phyloP scores from a whole-genome alignment of 2,113 vertebrate species.

The Lutjanus erythropterus region DNA sequence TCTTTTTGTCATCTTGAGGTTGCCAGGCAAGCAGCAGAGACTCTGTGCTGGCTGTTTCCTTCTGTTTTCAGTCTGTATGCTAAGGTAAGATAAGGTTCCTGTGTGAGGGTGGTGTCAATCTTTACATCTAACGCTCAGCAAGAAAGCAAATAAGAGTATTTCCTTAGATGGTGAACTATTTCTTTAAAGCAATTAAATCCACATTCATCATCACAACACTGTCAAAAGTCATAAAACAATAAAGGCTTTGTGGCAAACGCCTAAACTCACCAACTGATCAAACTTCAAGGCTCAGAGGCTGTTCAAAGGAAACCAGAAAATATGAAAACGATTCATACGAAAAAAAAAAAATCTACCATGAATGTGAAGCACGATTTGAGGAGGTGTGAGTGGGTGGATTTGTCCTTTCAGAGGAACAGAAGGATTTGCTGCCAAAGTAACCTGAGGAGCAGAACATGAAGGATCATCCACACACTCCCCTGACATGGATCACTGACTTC shows the following conservation, averaged over 20 bases:
- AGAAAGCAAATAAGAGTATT: too few species aligned
- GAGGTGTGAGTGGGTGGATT: not conserved
- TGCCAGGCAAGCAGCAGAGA: too few species aligned
- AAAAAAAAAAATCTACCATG: too few species aligned
- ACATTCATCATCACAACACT: too few species aligned
- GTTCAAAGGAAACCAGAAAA: not conserved
- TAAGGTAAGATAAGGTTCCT: not conserved
- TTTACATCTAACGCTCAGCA: not conserved
- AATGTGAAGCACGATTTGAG: not conserved
- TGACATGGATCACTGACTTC: not conserved
- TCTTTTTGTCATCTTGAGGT: too few species aligned
- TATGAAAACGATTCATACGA: not conserved
- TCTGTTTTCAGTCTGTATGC: not conserved
- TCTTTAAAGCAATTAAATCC: not conserved
- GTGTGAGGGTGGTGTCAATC: not conserved
- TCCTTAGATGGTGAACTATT: not conserved
- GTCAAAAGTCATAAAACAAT: not conserved
- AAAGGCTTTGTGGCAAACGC: not conserved
- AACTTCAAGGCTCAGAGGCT: too few species aligned
- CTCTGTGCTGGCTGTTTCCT: not conserved
- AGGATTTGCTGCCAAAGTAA: not conserved
- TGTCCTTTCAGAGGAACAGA: not conserved
- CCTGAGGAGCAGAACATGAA: not conserved
- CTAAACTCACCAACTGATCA: not conserved
- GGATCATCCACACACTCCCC: not conserved